Evolutionary conservation across 2,888 invertebrate species (phyloP).

Genomic region (Empis livida): DNA sequence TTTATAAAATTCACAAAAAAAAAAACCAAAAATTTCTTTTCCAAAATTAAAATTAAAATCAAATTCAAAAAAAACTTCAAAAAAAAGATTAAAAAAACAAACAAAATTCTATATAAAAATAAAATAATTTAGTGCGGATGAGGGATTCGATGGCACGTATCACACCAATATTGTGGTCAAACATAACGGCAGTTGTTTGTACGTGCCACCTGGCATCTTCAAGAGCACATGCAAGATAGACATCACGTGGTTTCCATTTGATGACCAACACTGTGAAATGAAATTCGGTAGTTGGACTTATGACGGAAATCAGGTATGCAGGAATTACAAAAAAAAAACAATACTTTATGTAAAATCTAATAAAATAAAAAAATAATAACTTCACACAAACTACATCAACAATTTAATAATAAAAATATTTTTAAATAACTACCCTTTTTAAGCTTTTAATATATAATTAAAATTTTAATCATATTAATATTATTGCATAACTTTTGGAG

Average conservation of each 20-base stretch:
- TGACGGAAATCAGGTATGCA: constrained; percentile 83
- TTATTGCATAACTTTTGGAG: no score
- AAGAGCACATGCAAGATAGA: constrained; percentile 99
- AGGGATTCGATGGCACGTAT: constrained; percentile 99
- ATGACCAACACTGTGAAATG: constrained; percentile 99
- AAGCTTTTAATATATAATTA: no score
- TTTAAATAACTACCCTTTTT: no score
- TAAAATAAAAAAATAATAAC: constrained; percentile 3
- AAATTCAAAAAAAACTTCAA: background rate
- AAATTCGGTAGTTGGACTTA: constrained; percentile 99
- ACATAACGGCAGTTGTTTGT: constrained; percentile 96
- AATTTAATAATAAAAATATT: no score
- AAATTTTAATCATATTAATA: no score
- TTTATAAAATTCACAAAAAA: background rate
- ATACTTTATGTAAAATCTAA: constrained; percentile 3
- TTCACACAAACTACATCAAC: no score
- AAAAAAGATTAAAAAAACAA: constrained; percentile 9
- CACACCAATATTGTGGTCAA: constrained; percentile 99
- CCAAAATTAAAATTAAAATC: background rate
- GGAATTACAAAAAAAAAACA: constrained; percentile 14
- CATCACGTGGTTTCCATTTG: constrained; percentile 99
- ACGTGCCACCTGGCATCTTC: constrained; percentile 99
- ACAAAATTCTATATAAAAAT: constrained; percentile 23
- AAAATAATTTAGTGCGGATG: constrained; percentile 76
- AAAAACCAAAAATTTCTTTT: background rate